Conservation (phyloP, 2,113 vertebrate species). For the Cyprinus carpio region DNA sequence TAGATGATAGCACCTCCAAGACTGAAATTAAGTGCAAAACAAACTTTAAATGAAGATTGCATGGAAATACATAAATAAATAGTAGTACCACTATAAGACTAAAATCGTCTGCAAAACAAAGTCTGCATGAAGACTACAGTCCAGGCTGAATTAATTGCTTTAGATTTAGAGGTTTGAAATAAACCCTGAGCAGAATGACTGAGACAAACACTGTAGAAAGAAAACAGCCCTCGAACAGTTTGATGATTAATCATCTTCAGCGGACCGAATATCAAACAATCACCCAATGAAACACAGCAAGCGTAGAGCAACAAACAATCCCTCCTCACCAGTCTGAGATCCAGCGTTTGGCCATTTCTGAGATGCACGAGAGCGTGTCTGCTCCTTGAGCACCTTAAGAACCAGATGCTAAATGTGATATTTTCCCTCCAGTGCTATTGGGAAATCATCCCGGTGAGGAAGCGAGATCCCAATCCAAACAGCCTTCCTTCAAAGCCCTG, state of each 20-base stretch:
- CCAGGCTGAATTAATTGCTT: background rate
- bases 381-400: background rate
- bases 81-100: background rate
- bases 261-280: too few relatives aligned
- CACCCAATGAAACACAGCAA: too few relatives aligned
- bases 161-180: background rate
- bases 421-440: background rate
- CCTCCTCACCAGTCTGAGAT: background rate
- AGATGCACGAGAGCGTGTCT: background rate
- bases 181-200: background rate
- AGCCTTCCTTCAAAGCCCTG: background rate
- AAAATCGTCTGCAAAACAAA: background rate
- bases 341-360: background rate
- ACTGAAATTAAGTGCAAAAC: too few relatives aligned
- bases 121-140: background rate
- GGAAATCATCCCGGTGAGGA: background rate
- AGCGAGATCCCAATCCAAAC: background rate
- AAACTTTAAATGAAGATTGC: too few relatives aligned
- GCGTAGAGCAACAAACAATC: background rate
- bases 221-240: background rate
- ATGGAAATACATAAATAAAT: background rate
- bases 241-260: too few relatives aligned
- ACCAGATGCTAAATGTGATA: background rate
- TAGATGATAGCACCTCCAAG: too few relatives aligned
- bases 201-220: background rate